Base-by-base conservation (phyloP, 2,888 invertebrate species). In the Coremacera marginata region DNA sequence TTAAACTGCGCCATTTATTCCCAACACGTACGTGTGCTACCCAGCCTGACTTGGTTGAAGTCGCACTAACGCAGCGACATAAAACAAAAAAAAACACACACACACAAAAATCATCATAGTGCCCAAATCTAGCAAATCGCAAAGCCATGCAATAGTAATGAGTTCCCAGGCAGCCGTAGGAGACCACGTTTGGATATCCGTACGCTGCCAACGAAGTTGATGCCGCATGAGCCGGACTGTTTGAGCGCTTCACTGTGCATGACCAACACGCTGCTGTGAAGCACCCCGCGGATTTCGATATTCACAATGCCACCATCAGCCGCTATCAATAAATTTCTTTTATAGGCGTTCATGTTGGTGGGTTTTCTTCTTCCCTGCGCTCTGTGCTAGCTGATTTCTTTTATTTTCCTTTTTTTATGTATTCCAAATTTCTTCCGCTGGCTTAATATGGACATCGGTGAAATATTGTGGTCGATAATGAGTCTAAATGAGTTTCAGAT, bases 401-500 rank as follows among this genome's bases (percentile, higher is more conserved):
- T 34, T 7, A 51, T 25, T 25, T 4, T 22, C 49, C 49, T 49
- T 19, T 22, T 5, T 22, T 34, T 7, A 55, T 22, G 7, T 55
- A 22, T 60, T 19, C 57, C 57, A 27, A 60, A 25, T 60, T 60
- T 60, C 57, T 60, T 60, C 25, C 57, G 11, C 11, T 55, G 22
- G 57, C 57, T 60, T 60, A 71, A 65, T 67, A 74, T 74, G 67
- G 67, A 67, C 52, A 57, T 74, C 74, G 67, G 37, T 74, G 67
- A 65, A 74, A 74, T 74, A 67, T 74, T 55, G 74, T 55, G 65
- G 67, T 52, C 67, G 74, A 74, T 52, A 74, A 74, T 74, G 74
- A 65, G 74, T 74, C 65, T 67, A 74, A 67, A 74, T 74, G 67
- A 74, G 67, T 74, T 74, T 74, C 74, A 67, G 67, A 67, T 74